These are phyloP conservation scores for Premnoplex brunnescens DNA, from an alignment of 2,797 vertebrate species.

Conservation along the genomic window DNA sequence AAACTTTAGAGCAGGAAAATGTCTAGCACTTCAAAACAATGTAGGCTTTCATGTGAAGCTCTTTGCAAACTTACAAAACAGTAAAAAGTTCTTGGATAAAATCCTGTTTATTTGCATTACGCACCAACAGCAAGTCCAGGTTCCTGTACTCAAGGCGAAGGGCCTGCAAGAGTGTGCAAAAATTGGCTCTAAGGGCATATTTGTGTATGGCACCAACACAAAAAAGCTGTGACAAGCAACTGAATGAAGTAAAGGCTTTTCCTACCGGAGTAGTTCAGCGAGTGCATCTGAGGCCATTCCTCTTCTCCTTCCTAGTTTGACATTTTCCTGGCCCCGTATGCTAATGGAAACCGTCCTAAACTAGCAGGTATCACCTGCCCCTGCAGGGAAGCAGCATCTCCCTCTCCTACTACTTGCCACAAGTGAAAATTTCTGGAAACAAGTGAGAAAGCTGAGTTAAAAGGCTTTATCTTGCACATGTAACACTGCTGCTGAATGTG, in stretches of 20 bases:
- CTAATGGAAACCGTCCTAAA: slow-evolving; percentile 63
- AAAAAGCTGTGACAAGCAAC: slow-evolving; percentile 52
- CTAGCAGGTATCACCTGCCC: slow-evolving; percentile 67
- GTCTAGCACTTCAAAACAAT: slow-evolving; percentile 66
- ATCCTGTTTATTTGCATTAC: not conserved
- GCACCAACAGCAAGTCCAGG: not conserved
- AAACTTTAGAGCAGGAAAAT: slow-evolving; percentile 64
- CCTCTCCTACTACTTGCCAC: slow-evolving; percentile 43
- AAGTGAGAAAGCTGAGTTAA: slow-evolving; percentile 41
- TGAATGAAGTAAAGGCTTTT: slow-evolving; percentile 47
- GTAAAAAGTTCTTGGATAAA: slow-evolving; percentile 43
- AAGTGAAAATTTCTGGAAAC: slow-evolving; percentile 59
- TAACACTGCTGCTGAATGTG: slow-evolving; percentile 7
- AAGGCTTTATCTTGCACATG: slow-evolving; percentile 20
- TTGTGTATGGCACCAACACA: slow-evolving; percentile 52
- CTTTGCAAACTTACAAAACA: slow-evolving; percentile 44
- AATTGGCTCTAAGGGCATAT: not conserved
- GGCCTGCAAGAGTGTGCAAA: slow-evolving; percentile 5
- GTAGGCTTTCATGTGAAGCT: slow-evolving; percentile 66
- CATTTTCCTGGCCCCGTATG: slow-evolving; percentile 63
- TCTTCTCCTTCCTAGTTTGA: slow-evolving; percentile 49
- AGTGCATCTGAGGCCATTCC: slow-evolving; percentile 65
- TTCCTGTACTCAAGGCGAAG: not conserved
- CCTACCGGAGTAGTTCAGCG: slow-evolving; percentile 26
- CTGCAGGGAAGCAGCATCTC: slow-evolving; percentile 59